These are phyloP conservation scores for Dichetophora obliterata DNA, from an alignment of 2,888 invertebrate genomes.

Conservation along the genomic window DNA sequence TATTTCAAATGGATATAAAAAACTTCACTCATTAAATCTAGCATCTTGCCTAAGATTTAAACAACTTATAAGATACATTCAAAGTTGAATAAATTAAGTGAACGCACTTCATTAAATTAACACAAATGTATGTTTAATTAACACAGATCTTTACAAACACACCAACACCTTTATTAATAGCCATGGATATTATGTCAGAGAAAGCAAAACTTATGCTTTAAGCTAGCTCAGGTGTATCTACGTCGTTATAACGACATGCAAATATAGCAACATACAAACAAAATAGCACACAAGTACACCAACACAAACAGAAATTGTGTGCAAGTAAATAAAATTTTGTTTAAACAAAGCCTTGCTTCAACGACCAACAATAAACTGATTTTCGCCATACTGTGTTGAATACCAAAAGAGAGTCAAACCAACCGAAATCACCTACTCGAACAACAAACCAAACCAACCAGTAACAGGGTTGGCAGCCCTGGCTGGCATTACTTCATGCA, in stretches of 20 bases:
- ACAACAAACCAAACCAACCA: too few relatives aligned
- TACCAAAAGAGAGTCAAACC: too few relatives aligned
- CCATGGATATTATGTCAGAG: neutral
- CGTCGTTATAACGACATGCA: neutral
- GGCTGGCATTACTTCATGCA: too few relatives aligned
- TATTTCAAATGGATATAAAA: too few relatives aligned
- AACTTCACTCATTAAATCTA: too few relatives aligned
- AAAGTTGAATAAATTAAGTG: conserved; percentile 5
- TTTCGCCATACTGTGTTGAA: too few relatives aligned
- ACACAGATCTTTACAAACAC: neutral
- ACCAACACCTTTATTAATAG: neutral
- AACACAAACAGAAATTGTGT: neutral
- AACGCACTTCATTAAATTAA: conserved; percentile 1
- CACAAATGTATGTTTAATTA: neutral
- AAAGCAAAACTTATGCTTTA: neutral
- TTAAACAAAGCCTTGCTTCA: conserved; percentile 8
- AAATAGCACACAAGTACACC: neutral
- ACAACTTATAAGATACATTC: neutral
- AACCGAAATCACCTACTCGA: too few relatives aligned
- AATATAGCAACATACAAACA: neutral
- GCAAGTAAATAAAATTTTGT: conserved; percentile 6
- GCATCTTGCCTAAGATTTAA: neutral
- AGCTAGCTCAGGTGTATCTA: neutral
- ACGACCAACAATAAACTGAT: neutral
- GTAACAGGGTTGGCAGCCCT: too few relatives aligned